These are phyloP conservation scores for Resseliella maxima DNA, from an alignment of 2,888 invertebrate genomes.

Conservation along the genomic window DNA sequence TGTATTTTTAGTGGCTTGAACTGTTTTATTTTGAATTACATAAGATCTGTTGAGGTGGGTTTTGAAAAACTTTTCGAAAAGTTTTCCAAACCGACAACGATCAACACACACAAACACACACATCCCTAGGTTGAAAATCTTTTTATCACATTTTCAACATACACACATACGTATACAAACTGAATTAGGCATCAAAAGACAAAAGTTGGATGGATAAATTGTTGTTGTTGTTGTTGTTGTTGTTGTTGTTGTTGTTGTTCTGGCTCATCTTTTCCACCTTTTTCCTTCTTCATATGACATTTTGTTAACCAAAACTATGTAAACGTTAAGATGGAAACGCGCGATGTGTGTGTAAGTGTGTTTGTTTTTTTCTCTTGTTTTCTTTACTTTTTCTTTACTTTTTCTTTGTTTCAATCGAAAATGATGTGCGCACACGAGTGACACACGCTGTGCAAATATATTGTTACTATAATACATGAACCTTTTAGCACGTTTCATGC, in stretches of 20 bases:
- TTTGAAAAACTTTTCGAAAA: background rate
- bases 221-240: no score
- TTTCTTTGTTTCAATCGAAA: no score
- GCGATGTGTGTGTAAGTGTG: no score
- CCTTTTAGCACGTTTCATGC: no score
- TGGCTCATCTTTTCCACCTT: background rate
- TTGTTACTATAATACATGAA: no score
- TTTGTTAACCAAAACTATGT: background rate
- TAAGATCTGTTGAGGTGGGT: background rate
- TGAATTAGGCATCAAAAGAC: constrained; percentile 20
- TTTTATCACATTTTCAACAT: constrained; percentile 43
- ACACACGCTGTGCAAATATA: no score
- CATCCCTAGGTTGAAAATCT: constrained; percentile 33
- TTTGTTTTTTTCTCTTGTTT: no score
- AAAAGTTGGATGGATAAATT: background rate
- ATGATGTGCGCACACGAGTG: no score
- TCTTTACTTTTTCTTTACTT: no score
- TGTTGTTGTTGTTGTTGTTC: no score
- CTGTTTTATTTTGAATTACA: background rate
- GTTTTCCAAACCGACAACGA: constrained; percentile 19
- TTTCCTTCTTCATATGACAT: background rate
- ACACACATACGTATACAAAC: background rate
- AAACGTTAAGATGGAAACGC: background rate
- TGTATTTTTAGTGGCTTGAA: background rate
- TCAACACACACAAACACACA: constrained; percentile 1